A percentile compares a stretch with the other conserved stretches of the same genome.
phyloP scores from a whole-genome alignment of 2,797 vertebrate species.

The Pangasius djambal region DNA sequence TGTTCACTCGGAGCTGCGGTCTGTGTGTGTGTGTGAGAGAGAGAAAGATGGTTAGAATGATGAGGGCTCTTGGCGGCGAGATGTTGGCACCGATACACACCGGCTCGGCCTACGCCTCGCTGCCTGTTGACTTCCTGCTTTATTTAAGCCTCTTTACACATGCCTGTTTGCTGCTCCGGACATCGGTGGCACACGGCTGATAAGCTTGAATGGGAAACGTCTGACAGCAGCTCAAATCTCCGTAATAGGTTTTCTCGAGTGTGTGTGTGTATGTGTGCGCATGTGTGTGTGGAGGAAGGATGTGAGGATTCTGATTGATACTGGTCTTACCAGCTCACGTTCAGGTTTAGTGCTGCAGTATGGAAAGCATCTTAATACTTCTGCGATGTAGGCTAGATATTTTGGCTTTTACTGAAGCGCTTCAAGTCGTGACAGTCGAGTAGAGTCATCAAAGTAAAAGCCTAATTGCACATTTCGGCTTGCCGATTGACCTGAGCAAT shows the following conservation, averaged over 20 bases:
- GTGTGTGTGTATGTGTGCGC: conserved; percentile 68
- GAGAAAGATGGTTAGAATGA: conserved; percentile 22
- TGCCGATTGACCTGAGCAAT: conserved; percentile 31
- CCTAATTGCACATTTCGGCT: conserved; percentile 20
- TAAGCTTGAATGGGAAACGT: conserved; percentile 74
- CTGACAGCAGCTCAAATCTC: conserved; percentile 71
- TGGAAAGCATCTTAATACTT: conserved; percentile 18
- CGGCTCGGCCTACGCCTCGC: conserved; percentile 36
- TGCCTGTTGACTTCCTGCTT: conserved; percentile 75
- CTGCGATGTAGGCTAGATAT: not conserved
- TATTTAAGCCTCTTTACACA: conserved; percentile 74
- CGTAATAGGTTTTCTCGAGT: conserved; percentile 69
- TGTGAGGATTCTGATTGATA: conserved; percentile 40
- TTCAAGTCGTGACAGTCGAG: not conserved
- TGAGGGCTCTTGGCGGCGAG: conserved; percentile 37
- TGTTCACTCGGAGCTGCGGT: conserved; percentile 7
- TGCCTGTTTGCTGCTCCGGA: conserved; percentile 76
- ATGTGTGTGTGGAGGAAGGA: conserved; percentile 30
- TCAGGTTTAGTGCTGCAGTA: conserved; percentile 19
- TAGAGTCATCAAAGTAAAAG: conserved; percentile 13
- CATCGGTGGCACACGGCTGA: conserved; percentile 73
- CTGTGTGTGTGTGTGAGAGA: not conserved
- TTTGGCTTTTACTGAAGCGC: not conserved
- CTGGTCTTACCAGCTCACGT: conserved; percentile 35
- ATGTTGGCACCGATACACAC: conserved; percentile 64